Base-by-base conservation (phyloP, 2,113 vertebrate species). In the Pygoscelis antarcticus region DNA sequence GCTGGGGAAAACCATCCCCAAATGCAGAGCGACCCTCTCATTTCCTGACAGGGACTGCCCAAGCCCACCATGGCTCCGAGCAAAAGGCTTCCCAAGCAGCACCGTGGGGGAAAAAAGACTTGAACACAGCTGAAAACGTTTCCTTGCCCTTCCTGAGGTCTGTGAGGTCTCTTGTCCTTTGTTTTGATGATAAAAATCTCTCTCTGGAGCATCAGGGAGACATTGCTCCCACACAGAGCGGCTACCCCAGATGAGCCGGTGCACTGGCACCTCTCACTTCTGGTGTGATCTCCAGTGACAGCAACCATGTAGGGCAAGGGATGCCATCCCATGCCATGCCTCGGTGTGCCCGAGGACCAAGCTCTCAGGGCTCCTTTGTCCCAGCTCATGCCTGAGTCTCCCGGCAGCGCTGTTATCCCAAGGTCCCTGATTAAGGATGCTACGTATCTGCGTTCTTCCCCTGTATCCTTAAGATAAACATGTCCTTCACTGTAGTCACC, bases 381-480 rank as follows among this genome's bases (percentile, higher is more conserved):
- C 72, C 4, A 1, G 65, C 14, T 60, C 38, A 22, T 1, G 18
- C 29, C 47, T 0, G 13, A 34, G 44, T 20, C 49, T 85, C 55
- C 71, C 2, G 1, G 54, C 82, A 40, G 76, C 0, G 0, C 60
- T 8, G 19, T 16, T 52, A 32, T 42, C n/a, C 72, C 92, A 57
- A 94, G 75, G 46, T 70, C 88, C 86, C 83, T 1, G 26, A 64
- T 82, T 76, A 40, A 6, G 10, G 80, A 84, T 51, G 84, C 61
- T 89, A 40, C 7, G 1, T 44, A 52, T 77, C 57, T 16, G 60
- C 5, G 22, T 71, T 91, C 78, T 27, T 55, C 82, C 58, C 49
- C 91, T 64, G 78, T 66, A 95, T 80, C 91, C 89, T 96, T 89
- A 89, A 85, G 87, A 93, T 92, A 95, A 97, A 96, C 71, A 93